Base-by-base conservation (phyloP, 2,888 invertebrate genomes). In the Dromius quadrimaculatus region DNA sequence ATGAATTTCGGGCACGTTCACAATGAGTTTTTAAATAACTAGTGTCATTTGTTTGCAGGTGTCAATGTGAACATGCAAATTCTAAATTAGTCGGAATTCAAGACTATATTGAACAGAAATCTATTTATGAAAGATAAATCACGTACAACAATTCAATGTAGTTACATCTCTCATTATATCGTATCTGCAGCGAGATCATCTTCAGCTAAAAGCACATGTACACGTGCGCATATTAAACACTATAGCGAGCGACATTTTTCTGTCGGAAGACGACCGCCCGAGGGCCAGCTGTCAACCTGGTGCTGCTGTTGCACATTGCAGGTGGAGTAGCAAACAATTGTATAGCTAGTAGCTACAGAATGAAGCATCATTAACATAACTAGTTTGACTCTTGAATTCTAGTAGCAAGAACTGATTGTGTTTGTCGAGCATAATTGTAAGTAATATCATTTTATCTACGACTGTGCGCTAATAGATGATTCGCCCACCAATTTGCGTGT, bases 21-120 rank as follows among this genome's bases (percentile, higher is more conserved):
- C 41, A 62, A 62, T 62, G 20, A 36, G 20, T 32, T 57, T 38
- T 32, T 28, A 9, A 41, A 6, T 4, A 62, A 62, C n/a, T 34
- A 57, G 22, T 62, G 38, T 62, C 62, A 62, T 62, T 61, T 61
- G 15, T 61, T 61, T 62, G 62, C 62, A 62, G 62, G 62, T 62
- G 62, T 23, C 62, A 62, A 6, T 32, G n/a, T 32, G 3, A 17
- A 62, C 62, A 62, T 62, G 62, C 62, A 41, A 62, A 62, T 62
- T 41, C 41, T 23, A 19, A 61, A 61, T 61, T 57, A 57, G 34
- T 13, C 23, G 11, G 23, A 20, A 47, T n/a, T n/a, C n/a, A n/a
- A n/a, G n/a, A n/a, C n/a, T n/a, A n/a, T n/a, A n/a, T n/a, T n/a
- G n/a, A 6, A 11, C 36, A 9, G 8, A 36, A 11, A 36, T 36